These are phyloP conservation scores for Fukomys damarensis DNA, from an alignment of 2,113 vertebrate species.

Conservation along the genomic window DNA sequence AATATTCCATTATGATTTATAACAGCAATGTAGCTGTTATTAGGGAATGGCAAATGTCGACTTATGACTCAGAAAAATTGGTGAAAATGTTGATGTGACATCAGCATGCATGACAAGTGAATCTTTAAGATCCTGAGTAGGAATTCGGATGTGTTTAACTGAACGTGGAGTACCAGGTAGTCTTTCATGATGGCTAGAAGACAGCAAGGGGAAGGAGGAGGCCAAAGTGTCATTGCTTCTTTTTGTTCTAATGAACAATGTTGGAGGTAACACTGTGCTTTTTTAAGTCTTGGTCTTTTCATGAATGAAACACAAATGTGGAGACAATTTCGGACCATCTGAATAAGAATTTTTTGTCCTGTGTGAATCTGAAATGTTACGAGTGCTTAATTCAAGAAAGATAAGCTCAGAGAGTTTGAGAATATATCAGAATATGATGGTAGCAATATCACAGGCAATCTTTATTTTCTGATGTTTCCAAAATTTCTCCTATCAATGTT, in stretches of 20 bases:
- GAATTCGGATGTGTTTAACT: constrained; percentile 9
- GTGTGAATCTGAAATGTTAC: neutral
- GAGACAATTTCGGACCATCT: neutral
- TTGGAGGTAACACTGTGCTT: neutral
- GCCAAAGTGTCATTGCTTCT: neutral
- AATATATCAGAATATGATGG: neutral
- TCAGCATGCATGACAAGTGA: neutral
- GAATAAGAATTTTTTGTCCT: constrained; percentile 19
- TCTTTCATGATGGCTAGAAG: neutral
- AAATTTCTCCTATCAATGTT: constrained; percentile 20
- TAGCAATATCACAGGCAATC: neutral
- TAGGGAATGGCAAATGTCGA: constrained; percentile 22
- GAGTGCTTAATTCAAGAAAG: constrained; percentile 2
- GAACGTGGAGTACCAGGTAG: neutral
- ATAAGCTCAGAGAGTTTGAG: neutral
- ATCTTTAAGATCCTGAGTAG: neutral
- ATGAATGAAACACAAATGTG: neutral
- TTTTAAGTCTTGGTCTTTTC: constrained; percentile 28
- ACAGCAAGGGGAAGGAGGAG: neutral
- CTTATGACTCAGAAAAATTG: constrained; percentile 58
- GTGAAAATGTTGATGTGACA: constrained; percentile 3
- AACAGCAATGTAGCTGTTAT: neutral
- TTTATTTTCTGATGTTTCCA: neutral
- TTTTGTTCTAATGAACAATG: neutral
- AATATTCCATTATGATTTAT: constrained; percentile 57